Conservation (phyloP, 1,140 invertebrate genomes). For the Mamestra configurata region DNA sequence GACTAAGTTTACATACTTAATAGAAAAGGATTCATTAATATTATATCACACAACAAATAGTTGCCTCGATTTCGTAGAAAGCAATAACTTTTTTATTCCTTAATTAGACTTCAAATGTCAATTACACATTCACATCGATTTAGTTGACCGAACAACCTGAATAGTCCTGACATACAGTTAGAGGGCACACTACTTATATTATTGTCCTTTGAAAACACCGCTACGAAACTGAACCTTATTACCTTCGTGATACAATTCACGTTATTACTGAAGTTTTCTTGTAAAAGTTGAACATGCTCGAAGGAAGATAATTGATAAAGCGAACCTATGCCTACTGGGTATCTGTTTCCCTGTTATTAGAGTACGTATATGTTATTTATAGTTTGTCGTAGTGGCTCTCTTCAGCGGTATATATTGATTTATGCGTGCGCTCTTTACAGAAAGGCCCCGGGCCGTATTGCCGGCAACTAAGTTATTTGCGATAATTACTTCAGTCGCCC, state of each 20-base stretch:
- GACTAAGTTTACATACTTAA: too few species aligned
- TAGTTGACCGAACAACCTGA: conserved; percentile 44
- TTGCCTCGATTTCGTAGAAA: background rate
- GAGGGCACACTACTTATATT: conserved; percentile 32
- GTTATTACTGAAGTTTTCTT: conserved; percentile 20
- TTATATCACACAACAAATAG: background rate
- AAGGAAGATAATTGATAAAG: conserved; percentile 71
- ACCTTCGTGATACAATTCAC: background rate
- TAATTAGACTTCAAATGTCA: conserved; percentile 12
- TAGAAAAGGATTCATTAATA: too few species aligned
- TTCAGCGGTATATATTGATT: conserved; percentile 69
- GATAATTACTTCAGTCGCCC: conserved; percentile 64
- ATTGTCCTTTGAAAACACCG: conserved; percentile 7
- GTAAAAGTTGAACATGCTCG: conserved; percentile 47
- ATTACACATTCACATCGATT: conserved; percentile 43
- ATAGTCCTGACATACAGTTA: conserved; percentile 34
- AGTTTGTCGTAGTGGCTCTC: conserved; percentile 52
- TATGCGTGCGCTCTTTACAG: conserved; percentile 65
- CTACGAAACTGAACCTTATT: background rate
- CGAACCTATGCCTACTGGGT: conserved; percentile 67
- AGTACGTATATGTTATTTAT: conserved; percentile 69
- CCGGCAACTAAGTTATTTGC: conserved; percentile 64
- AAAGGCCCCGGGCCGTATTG: conserved; percentile 51
- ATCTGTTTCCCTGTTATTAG: conserved; percentile 74
- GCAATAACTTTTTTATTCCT: background rate